Conservation (phyloP, 2,888 invertebrate genomes). For the Glomeris marginata region DNA sequence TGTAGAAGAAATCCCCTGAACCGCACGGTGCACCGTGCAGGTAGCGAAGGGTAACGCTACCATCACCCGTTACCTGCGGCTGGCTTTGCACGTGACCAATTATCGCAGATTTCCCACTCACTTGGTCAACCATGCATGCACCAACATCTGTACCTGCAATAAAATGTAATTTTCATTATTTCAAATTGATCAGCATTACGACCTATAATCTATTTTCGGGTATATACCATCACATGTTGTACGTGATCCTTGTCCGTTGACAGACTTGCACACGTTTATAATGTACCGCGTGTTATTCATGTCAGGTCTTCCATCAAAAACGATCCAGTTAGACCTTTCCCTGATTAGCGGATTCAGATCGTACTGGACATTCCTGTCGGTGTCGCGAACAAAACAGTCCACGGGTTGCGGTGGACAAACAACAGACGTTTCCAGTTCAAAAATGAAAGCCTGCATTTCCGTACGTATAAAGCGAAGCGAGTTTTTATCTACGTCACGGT, state of each 20-base stretch:
- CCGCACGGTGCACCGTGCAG: conserved; percentile 7
- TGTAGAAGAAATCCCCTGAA: conserved; percentile 3
- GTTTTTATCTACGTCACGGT: neutral
- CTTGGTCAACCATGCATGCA: conserved; percentile 5
- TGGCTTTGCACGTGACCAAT: conserved; percentile 6
- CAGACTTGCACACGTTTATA: conserved; percentile 10
- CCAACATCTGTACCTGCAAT: conserved; percentile 3
- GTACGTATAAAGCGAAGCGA: conserved; percentile 1
- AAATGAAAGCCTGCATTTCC: neutral
- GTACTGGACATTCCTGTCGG: conserved; percentile 4
- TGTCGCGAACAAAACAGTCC: conserved; percentile 8
- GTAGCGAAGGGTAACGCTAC: conserved; percentile 7
- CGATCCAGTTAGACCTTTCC: conserved; percentile 4
- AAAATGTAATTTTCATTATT: no score
- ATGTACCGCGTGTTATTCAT: conserved; percentile 2
- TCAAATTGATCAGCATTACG: no score
- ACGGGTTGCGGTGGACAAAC: conserved; percentile 9
- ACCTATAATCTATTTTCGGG: no score
- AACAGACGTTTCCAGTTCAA: conserved; percentile 5
- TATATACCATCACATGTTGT: conserved; percentile 1
- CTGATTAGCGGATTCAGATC: conserved; percentile 7
- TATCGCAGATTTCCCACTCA: conserved; percentile 4
- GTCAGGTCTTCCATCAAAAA: conserved; percentile 6
- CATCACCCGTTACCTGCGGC: conserved; percentile 5
- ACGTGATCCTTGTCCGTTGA: neutral